Conservation (phyloP, 2,113 vertebrate genomes). For the Reinhardtius hippoglossoides region DNA sequence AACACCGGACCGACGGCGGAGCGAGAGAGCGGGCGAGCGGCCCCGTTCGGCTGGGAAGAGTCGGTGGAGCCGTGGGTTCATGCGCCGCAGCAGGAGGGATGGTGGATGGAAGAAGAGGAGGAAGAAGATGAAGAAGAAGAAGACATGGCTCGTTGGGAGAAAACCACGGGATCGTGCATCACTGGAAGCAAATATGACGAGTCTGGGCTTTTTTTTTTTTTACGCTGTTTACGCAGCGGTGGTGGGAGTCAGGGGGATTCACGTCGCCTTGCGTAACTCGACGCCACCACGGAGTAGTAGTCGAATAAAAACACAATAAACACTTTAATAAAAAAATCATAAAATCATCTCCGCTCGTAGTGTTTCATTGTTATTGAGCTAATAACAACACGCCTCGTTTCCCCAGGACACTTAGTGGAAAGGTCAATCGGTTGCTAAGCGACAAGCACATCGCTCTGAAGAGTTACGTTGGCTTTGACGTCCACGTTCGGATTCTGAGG, state of each 20-base stretch:
- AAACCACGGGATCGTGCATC: slow-evolving; percentile 58
- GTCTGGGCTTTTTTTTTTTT: slow-evolving; percentile 26
- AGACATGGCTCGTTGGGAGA: slow-evolving; percentile 60
- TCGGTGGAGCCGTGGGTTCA: slow-evolving; percentile 34
- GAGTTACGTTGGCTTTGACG: neutral
- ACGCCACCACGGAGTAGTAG: neutral
- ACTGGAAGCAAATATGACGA: slow-evolving; percentile 61
- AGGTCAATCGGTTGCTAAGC: slow-evolving; percentile 53
- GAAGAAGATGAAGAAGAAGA: slow-evolving; percentile 10
- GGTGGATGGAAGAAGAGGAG: slow-evolving; percentile 18
- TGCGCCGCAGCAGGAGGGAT: slow-evolving; percentile 31
- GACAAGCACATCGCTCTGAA: slow-evolving; percentile 15
- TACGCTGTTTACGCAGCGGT: slow-evolving; percentile 63
- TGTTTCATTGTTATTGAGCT: neutral
- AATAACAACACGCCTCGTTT: neutral
- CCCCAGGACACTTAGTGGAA: neutral
- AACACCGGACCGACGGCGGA: slow-evolving; percentile 2
- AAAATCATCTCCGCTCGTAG: neutral
- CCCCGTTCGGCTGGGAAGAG: slow-evolving; percentile 36
- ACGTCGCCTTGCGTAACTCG: slow-evolving; percentile 55
- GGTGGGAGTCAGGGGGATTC: slow-evolving; percentile 30
- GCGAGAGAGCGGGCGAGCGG: neutral
- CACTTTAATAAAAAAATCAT: neutral
- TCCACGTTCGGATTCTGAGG: neutral
- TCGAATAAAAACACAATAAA: neutral